Evolutionary conservation across 2,888 invertebrate genomes (phyloP).

Genomic region (Pollenia griseotomentosa): DNA sequence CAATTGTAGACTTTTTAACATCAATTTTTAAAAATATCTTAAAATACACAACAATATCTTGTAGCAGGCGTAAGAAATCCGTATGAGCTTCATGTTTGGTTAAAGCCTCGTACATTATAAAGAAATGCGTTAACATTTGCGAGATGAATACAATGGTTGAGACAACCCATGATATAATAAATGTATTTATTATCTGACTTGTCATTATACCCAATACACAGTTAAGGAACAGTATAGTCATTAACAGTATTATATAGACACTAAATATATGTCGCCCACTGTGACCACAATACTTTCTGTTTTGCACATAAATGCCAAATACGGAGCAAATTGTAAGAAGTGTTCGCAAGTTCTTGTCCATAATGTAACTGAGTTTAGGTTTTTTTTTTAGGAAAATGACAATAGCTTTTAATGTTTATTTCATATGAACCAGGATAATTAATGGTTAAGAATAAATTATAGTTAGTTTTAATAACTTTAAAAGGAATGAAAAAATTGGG

Average conservation of each 20-base stretch:
- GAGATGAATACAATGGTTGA: slow-evolving; percentile 57
- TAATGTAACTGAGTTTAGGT: neutral
- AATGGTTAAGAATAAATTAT: neutral
- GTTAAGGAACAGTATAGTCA: slow-evolving; percentile 13
- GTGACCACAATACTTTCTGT: neutral
- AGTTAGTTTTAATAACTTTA: neutral
- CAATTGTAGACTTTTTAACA: slow-evolving; percentile 3
- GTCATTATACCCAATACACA: slow-evolving; percentile 51
- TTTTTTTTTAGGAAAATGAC: neutral
- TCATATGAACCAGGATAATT: slow-evolving; percentile 44
- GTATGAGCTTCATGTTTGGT: slow-evolving; percentile 60
- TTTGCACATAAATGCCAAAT: slow-evolving; percentile 61
- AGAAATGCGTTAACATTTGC: slow-evolving; percentile 66
- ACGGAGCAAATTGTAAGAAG: slow-evolving; percentile 59
- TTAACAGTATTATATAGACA: slow-evolving; percentile 47
- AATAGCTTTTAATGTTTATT: too few relatives aligned
- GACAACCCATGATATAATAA: slow-evolving; percentile 70
- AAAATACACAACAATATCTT: slow-evolving; percentile 61
- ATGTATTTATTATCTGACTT: slow-evolving; percentile 35
- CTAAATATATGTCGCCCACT: neutral
- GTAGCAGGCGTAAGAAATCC: slow-evolving; percentile 60
- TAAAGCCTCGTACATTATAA: slow-evolving; percentile 70
- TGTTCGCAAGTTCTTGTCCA: slow-evolving; percentile 48
- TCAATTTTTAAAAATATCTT: slow-evolving; percentile 61
- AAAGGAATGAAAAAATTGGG: too few relatives aligned